phyloP scores from a whole-genome alignment of 2,113 vertebrate genomes.

The Orycteropus afer region DNA sequence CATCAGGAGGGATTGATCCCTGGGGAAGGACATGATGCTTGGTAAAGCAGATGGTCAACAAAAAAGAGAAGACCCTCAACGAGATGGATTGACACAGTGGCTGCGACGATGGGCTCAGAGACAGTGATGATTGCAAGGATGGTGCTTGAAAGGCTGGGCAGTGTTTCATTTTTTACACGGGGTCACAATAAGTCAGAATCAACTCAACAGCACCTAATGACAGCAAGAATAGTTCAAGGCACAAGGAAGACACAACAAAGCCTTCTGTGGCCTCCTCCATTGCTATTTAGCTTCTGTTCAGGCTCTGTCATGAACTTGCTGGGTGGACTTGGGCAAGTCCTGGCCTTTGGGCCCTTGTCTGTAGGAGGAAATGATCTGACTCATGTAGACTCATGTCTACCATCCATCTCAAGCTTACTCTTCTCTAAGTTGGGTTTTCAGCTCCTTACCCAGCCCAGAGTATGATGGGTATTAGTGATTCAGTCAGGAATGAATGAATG shows the following conservation, averaged over 20 bases:
- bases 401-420: not conserved
- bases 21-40: not conserved
- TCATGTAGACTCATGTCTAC: accelerated
- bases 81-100: not conserved
- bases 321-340: not conserved
- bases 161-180: not conserved
- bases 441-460: not conserved
- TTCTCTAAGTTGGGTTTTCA: not conserved
- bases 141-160: not conserved
- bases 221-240: not conserved
- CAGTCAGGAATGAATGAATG: not conserved
- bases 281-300: not conserved
- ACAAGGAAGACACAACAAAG: accelerated
- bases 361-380: not conserved
- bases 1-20: not conserved
- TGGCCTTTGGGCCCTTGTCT: not conserved
- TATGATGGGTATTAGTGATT: accelerated
- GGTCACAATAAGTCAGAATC: not conserved
- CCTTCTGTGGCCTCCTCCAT: accelerated
- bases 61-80: not conserved
- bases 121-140: not conserved
- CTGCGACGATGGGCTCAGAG: not conserved
- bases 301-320: accelerated
- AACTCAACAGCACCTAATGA: not conserved
- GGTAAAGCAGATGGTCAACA: not conserved